Percentiles rank a stretch among this genome's conserved stretches.
phyloP scores from a whole-genome alignment of 2,888 invertebrate species.

The Gymnocheta viridis region DNA sequence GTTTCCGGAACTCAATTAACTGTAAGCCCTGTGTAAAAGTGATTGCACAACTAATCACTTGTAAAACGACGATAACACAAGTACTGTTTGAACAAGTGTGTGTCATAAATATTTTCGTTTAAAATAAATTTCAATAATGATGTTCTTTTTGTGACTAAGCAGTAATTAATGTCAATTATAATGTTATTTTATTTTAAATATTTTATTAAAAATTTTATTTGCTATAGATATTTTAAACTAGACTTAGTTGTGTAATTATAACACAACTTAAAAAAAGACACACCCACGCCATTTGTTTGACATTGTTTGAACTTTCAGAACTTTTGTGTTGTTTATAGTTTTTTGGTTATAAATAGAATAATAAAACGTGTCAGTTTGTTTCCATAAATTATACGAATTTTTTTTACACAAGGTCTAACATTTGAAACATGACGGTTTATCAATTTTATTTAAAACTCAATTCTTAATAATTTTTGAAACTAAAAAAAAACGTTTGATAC shows the following conservation, averaged over 20 bases:
- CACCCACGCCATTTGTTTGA: slow-evolving; percentile 23
- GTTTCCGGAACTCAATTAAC: slow-evolving; percentile 11
- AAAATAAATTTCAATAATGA: neutral
- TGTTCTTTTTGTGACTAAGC: slow-evolving; percentile 35
- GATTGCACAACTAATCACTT: neutral
- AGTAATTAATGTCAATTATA: slow-evolving; percentile 21
- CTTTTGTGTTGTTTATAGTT: neutral
- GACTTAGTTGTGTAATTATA: slow-evolving; percentile 28
- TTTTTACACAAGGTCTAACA: no score
- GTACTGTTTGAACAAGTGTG: neutral
- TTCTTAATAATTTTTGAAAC: no score
- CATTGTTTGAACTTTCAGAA: neutral
- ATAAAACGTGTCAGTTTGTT: no score
- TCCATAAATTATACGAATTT: no score
- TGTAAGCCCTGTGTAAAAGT: neutral
- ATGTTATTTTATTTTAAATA: neutral
- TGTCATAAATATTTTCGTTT: neutral
- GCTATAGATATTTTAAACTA: slow-evolving; percentile 31
- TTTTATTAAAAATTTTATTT: slow-evolving; percentile 9
- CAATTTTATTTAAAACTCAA: no score
- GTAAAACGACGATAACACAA: neutral
- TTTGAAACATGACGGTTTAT: no score
- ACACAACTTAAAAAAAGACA: slow-evolving; percentile 5
- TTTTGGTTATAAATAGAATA: neutral
- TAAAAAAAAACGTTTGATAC: no score